These are phyloP conservation scores for Lethenteron camtschaticum DNA, from an alignment of 2,113 vertebrate genomes.

Conservation along the genomic window DNA sequence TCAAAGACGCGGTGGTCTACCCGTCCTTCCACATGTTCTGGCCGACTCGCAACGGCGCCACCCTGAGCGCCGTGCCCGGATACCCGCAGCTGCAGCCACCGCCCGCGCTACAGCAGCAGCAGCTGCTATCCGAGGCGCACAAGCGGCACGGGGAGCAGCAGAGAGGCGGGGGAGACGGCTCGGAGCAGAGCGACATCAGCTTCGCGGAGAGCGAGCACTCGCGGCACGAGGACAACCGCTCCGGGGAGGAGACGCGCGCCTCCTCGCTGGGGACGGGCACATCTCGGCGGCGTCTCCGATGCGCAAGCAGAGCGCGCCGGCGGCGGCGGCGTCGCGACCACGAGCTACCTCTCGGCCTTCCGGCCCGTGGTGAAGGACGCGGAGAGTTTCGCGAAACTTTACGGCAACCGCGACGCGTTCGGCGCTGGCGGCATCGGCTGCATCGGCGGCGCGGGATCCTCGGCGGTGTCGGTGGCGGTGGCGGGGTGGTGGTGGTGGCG, in stretches of 20 bases:
- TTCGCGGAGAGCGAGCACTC: conserved; percentile 32
- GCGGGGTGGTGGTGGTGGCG: too few species aligned
- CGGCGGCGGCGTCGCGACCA: conserved; percentile 22
- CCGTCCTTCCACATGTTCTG: conserved; percentile 75
- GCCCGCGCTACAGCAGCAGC: conserved; percentile 17
- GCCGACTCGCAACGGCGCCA: conserved; percentile 31
- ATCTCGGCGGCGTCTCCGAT: conserved; percentile 13
- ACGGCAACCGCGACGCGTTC: conserved; percentile 48
- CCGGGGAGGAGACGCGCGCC: conserved; percentile 37
- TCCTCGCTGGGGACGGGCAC: conserved; percentile 19
- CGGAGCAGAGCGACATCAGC: conserved; percentile 30
- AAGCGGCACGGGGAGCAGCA: conserved; percentile 17
- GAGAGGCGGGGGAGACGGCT: conserved; percentile 19
- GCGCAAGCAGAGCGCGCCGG: too few species aligned
- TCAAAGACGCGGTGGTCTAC: conserved; percentile 22
- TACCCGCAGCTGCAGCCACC: conserved; percentile 42
- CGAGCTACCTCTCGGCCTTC: conserved; percentile 72
- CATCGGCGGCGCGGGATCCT: too few species aligned
- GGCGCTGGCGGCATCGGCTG: conserved; percentile 5
- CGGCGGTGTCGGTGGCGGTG: too few species aligned
- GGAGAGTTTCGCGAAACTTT: conserved; percentile 76
- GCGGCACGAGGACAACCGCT: conserved; percentile 36
- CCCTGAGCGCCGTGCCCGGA: conserved; percentile 42
- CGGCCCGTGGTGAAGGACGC: conserved; percentile 69
- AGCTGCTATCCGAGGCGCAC: conserved; percentile 24